phyloP scores from a whole-genome alignment of 2,888 invertebrate genomes.

The Limnephilus auricula region DNA sequence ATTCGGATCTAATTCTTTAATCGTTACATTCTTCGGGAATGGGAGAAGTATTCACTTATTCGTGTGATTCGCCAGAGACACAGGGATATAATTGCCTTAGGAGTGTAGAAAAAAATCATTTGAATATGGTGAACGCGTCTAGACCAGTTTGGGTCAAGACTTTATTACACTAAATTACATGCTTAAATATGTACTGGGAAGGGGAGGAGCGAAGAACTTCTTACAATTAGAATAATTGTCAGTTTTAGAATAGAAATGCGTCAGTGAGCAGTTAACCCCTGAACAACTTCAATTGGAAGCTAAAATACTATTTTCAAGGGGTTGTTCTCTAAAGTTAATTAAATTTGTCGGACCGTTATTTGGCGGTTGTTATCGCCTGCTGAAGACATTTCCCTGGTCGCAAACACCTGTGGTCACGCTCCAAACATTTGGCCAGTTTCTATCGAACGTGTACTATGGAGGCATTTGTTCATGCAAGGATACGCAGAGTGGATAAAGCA shows the following conservation, averaged over 20 bases:
- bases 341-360: neutral
- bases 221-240: slow-evolving; percentile 64
- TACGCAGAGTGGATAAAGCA: neutral
- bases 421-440: neutral
- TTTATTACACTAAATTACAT: slow-evolving; percentile 66
- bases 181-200: slow-evolving; percentile 64
- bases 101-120: slow-evolving; percentile 58
- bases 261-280: slow-evolving; percentile 49
- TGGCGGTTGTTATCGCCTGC: neutral
- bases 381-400: neutral
- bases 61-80: slow-evolving; percentile 59
- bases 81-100: slow-evolving; percentile 49
- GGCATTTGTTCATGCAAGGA: neutral
- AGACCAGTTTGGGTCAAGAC: slow-evolving; percentile 55
- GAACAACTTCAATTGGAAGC: neutral
- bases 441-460: neutral
- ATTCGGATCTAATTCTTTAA: slow-evolving; percentile 44
- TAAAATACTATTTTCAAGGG: neutral
- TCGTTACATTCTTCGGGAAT: slow-evolving; percentile 26
- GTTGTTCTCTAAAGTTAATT: neutral
- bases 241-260: slow-evolving; percentile 54
- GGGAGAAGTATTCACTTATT: slow-evolving; percentile 45
- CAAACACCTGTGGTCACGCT: neutral
- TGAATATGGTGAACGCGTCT: slow-evolving; percentile 60
- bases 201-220: slow-evolving; percentile 55